phyloP scores from a whole-genome alignment of 2,113 vertebrate genomes.

The Lasiurus borealis region DNA sequence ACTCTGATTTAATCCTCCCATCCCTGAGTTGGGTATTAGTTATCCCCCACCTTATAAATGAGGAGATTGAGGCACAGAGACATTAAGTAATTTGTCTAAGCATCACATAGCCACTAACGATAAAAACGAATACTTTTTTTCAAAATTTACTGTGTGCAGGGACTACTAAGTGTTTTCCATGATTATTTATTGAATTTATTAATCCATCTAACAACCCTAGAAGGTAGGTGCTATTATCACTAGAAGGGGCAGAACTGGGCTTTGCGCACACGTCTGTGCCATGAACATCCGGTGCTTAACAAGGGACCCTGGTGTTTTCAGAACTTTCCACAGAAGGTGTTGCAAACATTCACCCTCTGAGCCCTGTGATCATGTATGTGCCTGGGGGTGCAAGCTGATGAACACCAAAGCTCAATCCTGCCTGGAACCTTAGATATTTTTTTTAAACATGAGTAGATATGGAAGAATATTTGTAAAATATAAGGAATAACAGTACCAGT shows the following conservation, averaged over 20 bases:
- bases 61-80: conserved; percentile 58
- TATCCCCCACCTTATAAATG: conserved; percentile 4
- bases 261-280: background rate
- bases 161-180: background rate
- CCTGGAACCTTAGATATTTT: background rate
- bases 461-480: conserved; percentile 45
- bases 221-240: background rate
- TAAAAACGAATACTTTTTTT: conserved; percentile 13
- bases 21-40: conserved; percentile 15
- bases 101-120: background rate
- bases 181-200: conserved; percentile 19
- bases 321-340: background rate
- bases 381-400: no score
- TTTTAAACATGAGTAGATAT: background rate
- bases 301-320: background rate
- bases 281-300: background rate
- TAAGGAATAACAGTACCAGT: background rate
- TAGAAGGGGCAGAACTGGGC: background rate
- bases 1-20: conserved; percentile 21
- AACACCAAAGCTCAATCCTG: background rate
- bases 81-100: conserved; percentile 40
- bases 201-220: background rate
- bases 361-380: accelerated
- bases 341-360: background rate
- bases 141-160: background rate